A percentile compares a stretch with the other conserved stretches of the same genome.
These are phyloP conservation scores for Lamprologus callipterus DNA, from an alignment of 2,113 vertebrate species.

Conservation along the genomic window DNA sequence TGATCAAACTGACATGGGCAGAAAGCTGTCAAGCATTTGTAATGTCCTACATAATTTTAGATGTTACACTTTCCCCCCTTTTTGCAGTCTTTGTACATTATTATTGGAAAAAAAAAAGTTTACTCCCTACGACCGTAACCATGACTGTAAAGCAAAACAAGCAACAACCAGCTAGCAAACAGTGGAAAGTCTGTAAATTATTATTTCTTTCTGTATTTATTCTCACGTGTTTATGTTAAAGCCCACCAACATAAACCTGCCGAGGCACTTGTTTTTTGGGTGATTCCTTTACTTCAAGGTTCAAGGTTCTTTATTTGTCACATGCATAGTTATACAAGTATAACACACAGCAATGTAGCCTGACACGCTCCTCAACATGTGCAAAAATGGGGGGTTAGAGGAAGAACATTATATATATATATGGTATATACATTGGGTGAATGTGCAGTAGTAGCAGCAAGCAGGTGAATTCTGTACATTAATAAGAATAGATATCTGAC, in stretches of 20 bases:
- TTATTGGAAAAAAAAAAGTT: neutral
- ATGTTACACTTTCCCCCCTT: accelerated
- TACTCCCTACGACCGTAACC: neutral
- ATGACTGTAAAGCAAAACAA: neutral
- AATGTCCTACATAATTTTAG: neutral
- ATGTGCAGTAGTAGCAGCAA: no score
- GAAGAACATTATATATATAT: no score
- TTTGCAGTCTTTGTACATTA: neutral
- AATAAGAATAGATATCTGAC: no score
- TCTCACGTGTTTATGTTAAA: neutral
- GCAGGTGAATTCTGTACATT: no score
- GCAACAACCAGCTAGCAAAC: neutral
- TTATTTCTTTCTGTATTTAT: neutral
- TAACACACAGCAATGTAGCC: no score
- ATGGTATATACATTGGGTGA: no score
- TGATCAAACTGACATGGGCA: neutral
- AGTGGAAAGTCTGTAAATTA: accelerated
- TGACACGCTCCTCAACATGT: no score
- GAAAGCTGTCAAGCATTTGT: neutral
- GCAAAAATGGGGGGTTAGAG: no score
- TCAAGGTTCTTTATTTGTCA: no score
- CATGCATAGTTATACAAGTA: no score
- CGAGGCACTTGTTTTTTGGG: neutral
- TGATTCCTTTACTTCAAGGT: neutral
- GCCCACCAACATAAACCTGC: neutral